Percentiles rank a stretch among this genome's conserved stretches.
These are phyloP conservation scores for Mustela erminea DNA, from an alignment of 2,797 vertebrate species.

Conservation along the genomic window DNA sequence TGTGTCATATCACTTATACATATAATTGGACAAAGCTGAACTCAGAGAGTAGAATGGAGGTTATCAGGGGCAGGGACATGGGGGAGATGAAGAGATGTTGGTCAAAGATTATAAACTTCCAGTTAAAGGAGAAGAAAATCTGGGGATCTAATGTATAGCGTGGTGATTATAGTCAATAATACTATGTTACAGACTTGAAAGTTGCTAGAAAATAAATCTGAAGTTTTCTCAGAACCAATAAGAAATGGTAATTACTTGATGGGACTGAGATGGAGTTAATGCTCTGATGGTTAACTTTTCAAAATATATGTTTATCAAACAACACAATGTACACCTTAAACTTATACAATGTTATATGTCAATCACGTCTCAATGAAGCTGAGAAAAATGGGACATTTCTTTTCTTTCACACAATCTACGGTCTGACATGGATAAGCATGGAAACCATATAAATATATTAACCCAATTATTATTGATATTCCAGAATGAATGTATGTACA, in stretches of 20 bases:
- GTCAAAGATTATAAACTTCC: background rate
- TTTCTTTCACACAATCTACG: background rate
- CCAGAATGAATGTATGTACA: background rate
- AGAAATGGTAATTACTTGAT: background rate
- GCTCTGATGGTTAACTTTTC: background rate
- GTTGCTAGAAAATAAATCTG: background rate
- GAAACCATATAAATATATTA: background rate
- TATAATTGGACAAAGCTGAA: background rate
- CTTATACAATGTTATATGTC: background rate
- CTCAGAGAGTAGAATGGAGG: background rate
- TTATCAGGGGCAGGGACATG: background rate
- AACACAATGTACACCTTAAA: background rate
- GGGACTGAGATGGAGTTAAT: background rate
- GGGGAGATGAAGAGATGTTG: background rate
- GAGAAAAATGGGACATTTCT: background rate
- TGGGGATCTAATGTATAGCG: background rate
- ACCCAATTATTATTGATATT: background rate
- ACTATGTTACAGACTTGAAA: background rate
- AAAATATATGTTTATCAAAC: background rate
- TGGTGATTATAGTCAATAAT: background rate
- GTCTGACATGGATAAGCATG: background rate
- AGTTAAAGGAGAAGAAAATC: background rate
- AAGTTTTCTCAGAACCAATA: background rate
- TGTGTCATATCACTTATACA: background rate
- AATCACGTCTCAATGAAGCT: background rate